phyloP scores from a whole-genome alignment of 2,888 invertebrate species.

The Nipponacmea schrenckii region DNA sequence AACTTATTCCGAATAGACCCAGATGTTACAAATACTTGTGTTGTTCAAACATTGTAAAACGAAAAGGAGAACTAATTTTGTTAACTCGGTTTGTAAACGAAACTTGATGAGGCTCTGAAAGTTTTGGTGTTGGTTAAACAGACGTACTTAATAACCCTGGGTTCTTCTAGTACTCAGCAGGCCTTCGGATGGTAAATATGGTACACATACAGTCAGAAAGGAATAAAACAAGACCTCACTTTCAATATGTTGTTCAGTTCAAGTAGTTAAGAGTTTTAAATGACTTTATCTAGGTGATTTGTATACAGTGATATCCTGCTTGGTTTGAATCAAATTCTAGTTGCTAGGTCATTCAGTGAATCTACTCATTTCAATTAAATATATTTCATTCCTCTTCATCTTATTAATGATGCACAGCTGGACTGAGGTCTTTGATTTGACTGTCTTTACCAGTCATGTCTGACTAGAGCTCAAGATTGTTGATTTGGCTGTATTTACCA shows the following conservation, averaged over 20 bases:
- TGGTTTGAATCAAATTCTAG: not conserved
- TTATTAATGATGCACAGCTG: too few species aligned
- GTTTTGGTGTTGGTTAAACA: constrained; percentile 3
- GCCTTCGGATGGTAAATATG: not conserved
- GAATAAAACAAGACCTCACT: not conserved
- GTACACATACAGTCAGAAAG: not conserved
- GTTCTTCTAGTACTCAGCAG: not conserved
- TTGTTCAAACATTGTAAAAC: constrained; percentile 27
- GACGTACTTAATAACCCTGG: constrained; percentile 5
- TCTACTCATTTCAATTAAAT: not conserved
- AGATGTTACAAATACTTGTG: constrained; percentile 28
- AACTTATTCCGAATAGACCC: constrained; percentile 11
- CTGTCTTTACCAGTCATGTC: too few species aligned
- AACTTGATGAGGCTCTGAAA: not conserved
- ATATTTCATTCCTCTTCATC: too few species aligned
- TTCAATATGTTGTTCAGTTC: constrained; percentile 3
- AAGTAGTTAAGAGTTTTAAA: not conserved
- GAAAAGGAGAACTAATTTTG: constrained; percentile 36
- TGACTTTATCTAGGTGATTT: not conserved
- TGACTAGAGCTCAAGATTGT: too few species aligned
- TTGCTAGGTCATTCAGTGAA: not conserved
- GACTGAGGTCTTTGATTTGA: too few species aligned
- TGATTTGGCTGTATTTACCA: too few species aligned
- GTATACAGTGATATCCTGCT: not conserved
- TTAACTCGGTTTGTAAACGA: constrained; percentile 22